Conservation (phyloP, 1,140 invertebrate species). For the Drosophila repleta region DNA sequence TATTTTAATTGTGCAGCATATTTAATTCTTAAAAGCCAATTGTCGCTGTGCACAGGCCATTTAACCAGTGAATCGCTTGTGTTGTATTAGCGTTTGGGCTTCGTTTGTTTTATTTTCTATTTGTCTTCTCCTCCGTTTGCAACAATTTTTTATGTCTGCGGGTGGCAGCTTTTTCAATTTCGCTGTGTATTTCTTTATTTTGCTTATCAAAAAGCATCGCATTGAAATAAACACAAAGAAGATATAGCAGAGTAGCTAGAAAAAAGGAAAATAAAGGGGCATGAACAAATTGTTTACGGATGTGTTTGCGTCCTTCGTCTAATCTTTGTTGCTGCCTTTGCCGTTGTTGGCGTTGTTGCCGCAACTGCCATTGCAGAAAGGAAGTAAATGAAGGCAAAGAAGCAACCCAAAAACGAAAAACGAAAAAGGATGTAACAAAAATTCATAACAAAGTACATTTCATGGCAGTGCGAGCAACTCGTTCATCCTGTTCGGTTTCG, state of each 20-base stretch:
- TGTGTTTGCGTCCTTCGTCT: conserved; percentile 73
- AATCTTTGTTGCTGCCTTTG: conserved; percentile 40
- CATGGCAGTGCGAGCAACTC: conserved; percentile 63
- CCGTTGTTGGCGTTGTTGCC: conserved; percentile 15
- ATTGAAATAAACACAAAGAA: conserved; percentile 59
- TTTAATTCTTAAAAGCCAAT: conserved; percentile 24
- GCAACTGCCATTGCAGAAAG: conserved; percentile 31
- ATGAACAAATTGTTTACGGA: conserved; percentile 82
- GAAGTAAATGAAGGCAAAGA: conserved; percentile 37
- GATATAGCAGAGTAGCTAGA: conserved; percentile 37
- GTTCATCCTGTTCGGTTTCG: conserved; percentile 45
- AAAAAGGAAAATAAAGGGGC: conserved; percentile 58
- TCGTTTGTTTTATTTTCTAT: conserved; percentile 52
- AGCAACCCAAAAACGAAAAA: conserved; percentile 53
- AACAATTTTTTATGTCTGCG: conserved; percentile 29
- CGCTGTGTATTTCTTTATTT: conserved; percentile 72
- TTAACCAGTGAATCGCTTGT: conserved; percentile 34
- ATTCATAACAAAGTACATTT: conserved; percentile 81
- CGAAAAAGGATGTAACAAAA: conserved; percentile 72
- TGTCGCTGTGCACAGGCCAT: conserved; percentile 19
- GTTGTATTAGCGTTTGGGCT: conserved; percentile 23
- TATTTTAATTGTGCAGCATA: conserved; percentile 25
- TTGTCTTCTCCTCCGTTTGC: conserved; percentile 35
- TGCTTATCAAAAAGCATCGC: conserved; percentile 65
- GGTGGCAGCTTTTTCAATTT: conserved; percentile 65